These are phyloP conservation scores for Gila orcuttii DNA, from an alignment of 2,113 vertebrate species.

Conservation along the genomic window DNA sequence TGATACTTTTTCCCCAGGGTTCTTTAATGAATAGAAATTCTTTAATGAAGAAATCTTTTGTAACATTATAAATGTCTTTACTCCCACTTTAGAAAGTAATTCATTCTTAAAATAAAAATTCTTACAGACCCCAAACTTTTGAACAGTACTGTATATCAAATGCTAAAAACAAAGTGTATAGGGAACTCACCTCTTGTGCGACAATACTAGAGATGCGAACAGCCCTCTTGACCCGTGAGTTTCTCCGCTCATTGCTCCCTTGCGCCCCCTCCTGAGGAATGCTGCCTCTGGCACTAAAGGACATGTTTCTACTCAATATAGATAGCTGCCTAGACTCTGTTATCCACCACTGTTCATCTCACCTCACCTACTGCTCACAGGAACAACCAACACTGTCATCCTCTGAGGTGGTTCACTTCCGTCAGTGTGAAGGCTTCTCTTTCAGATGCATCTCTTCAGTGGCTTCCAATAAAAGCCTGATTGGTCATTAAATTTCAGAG, in stretches of 20 bases:
- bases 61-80: not conserved
- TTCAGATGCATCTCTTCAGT: not conserved
- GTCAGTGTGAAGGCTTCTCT: not conserved
- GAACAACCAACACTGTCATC: slow-evolving; percentile 9
- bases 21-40: not conserved
- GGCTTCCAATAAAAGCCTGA: not conserved
- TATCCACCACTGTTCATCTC: not conserved
- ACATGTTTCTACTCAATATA: slow-evolving; percentile 61
- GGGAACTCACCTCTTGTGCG: slow-evolving; percentile 80
- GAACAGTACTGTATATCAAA: not conserved
- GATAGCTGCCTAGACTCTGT: slow-evolving; percentile 4
- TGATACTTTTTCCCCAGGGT: not conserved
- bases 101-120: not conserved
- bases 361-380: not conserved
- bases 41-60: not conserved
- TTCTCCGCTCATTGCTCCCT: slow-evolving; percentile 59
- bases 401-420: not conserved
- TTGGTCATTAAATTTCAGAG: not conserved
- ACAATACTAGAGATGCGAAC: slow-evolving; percentile 81
- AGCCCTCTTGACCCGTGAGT: slow-evolving; percentile 70
- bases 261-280: slow-evolving; percentile 60
- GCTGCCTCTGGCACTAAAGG: slow-evolving; percentile 64
- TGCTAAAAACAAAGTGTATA: not conserved
- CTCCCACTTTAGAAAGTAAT: not conserved
- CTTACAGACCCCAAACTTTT: not conserved